Conservation (phyloP, 2,888 invertebrate species). For the Palloptera scutellata region DNA sequence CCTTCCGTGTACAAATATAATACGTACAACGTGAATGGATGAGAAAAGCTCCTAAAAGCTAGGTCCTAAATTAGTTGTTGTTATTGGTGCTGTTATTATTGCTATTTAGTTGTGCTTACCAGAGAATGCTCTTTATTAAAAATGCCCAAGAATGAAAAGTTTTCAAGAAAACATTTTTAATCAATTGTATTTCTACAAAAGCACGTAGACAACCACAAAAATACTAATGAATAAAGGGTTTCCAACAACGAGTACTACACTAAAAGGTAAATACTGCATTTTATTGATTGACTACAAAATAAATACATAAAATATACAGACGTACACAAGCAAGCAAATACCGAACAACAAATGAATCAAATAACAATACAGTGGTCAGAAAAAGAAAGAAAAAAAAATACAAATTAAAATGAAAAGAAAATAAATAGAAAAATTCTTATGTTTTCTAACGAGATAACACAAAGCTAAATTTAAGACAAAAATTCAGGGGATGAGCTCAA, state of each 20-base stretch:
- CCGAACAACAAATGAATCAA: neutral
- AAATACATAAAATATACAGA: neutral
- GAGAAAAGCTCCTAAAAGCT: too few relatives aligned
- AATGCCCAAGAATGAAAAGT: neutral
- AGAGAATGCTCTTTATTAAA: too few relatives aligned
- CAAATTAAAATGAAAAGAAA: neutral
- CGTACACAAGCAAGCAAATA: neutral
- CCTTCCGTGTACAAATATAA: too few relatives aligned
- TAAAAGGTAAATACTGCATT: conserved; percentile 3
- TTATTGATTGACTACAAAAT: conserved; percentile 9
- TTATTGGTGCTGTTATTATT: too few relatives aligned
- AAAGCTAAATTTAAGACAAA: too few relatives aligned
- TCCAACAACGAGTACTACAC: neutral
- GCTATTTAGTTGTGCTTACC: too few relatives aligned
- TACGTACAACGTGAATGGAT: too few relatives aligned
- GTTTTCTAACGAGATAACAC: too few relatives aligned
- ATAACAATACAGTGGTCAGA: neutral
- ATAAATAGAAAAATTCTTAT: too few relatives aligned
- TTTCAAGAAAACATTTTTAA: conserved; percentile 21
- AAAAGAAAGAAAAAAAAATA: neutral
- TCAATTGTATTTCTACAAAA: conserved; percentile 19
- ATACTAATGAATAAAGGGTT: neutral
- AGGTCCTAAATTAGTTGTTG: too few relatives aligned
- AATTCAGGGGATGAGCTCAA: too few relatives aligned
- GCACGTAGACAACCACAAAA: neutral